These are phyloP conservation scores for Sebastes vulpes DNA, from an alignment of 2,797 vertebrate species.

Conservation along the genomic window DNA sequence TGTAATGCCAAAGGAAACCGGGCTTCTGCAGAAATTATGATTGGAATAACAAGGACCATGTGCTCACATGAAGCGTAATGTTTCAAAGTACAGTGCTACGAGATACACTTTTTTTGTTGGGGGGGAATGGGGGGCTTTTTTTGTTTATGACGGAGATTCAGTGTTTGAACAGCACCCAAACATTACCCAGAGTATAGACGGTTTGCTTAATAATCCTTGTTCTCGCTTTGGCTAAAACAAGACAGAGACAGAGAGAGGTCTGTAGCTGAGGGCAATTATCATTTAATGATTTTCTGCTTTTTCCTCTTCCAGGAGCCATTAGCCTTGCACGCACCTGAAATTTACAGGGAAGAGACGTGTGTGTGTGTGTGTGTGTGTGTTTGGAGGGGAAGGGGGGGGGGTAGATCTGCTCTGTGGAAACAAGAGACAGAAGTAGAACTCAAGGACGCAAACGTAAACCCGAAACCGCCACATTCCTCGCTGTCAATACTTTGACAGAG, in stretches of 20 bases:
- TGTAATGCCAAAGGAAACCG: constrained; percentile 57
- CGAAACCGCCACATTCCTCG: constrained; percentile 20
- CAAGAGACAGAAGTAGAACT: constrained; percentile 32
- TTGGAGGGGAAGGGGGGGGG: not conserved
- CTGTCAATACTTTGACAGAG: constrained; percentile 22
- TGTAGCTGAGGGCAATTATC: constrained; percentile 81
- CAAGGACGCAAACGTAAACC: constrained; percentile 32
- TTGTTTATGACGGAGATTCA: constrained; percentile 72
- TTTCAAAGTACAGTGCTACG: constrained; percentile 69
- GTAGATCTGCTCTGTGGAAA: constrained; percentile 33
- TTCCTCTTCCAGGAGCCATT: constrained; percentile 79
- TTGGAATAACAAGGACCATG: constrained; percentile 83
- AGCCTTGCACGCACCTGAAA: constrained; percentile 82
- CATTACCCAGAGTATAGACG: constrained; percentile 69
- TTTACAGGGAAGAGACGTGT: constrained; percentile 51
- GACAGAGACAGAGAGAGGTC: constrained; percentile 68
- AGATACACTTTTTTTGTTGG: constrained; percentile 43
- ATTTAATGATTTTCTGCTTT: constrained; percentile 84
- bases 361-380: constrained; percentile 9
- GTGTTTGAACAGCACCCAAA: constrained; percentile 75
- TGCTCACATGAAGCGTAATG: constrained; percentile 68
- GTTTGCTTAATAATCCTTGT: constrained; percentile 73
- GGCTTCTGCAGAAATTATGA: constrained; percentile 64
- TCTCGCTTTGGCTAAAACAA: constrained; percentile 73
- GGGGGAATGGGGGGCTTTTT: not conserved